Conservation (phyloP, 2,113 vertebrate species). For the Anolis carolinensis region DNA sequence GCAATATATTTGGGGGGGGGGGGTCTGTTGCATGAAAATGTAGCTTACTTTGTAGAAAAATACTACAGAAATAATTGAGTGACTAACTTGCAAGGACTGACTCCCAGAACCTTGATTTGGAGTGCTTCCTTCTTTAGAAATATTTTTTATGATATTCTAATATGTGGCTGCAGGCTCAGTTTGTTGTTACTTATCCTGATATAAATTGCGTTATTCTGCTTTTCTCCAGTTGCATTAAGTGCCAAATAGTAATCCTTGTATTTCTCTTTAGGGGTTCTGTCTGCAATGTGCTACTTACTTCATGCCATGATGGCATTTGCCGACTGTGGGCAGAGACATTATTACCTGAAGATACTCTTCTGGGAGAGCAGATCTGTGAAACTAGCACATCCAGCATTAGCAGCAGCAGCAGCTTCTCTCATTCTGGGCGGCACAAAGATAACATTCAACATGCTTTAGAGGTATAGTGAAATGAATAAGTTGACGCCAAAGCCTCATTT, state of each 20-base stretch:
- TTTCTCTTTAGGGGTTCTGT: constrained; percentile 86
- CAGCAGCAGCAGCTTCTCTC: constrained; percentile 74
- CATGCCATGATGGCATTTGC: constrained; percentile 95
- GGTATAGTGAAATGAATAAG: constrained; percentile 71
- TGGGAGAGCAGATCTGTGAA: constrained; percentile 95
- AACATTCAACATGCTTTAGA: constrained; percentile 96
- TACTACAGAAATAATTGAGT: no score
- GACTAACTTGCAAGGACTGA: neutral
- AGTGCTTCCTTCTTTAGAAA: neutral
- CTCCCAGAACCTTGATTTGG: neutral
- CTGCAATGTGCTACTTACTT: constrained; percentile 94
- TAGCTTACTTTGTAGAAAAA: no score
- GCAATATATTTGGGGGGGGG: no score
- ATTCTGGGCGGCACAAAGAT: constrained; percentile 89
- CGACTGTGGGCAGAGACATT: constrained; percentile 95
- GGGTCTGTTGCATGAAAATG: no score
- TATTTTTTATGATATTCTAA: neutral
- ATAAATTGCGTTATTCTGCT: neutral
- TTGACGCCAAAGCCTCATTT: neutral
- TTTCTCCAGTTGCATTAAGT: neutral
- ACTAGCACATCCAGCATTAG: constrained; percentile 86
- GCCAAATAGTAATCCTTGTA: constrained; percentile 25
- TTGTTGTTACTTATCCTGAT: neutral
- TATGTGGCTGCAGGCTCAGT: neutral
- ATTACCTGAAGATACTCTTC: constrained; percentile 91